Conservation (phyloP, 2,888 invertebrate genomes). For the Mesoligia furuncula region DNA sequence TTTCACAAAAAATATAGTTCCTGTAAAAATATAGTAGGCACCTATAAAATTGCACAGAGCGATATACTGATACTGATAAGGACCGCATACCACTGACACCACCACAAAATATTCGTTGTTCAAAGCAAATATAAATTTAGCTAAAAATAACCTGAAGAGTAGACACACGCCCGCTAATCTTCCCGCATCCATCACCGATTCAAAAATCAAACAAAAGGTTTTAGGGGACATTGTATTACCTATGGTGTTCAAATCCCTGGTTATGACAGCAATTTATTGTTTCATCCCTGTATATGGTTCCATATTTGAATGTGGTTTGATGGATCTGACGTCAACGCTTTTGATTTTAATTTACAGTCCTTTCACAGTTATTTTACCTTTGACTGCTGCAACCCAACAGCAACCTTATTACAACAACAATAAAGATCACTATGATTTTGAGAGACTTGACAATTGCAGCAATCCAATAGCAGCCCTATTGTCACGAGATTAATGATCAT, state of each 20-base stretch:
- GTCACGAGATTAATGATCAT: neutral
- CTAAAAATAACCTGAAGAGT: neutral
- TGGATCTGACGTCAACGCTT: conserved; percentile 10
- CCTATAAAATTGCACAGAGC: no score
- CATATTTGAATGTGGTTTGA: conserved; percentile 18
- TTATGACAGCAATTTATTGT: conserved; percentile 53
- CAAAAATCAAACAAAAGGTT: conserved; percentile 41
- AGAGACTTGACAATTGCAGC: neutral
- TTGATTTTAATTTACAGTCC: neutral
- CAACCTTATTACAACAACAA: neutral
- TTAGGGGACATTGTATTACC: conserved; percentile 29
- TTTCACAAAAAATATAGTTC: neutral
- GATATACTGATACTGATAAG: neutral
- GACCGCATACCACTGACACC: neutral
- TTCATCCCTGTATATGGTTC: neutral
- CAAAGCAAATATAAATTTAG: neutral
- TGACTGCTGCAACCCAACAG: neutral
- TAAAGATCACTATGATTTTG: neutral
- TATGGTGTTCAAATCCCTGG: conserved; percentile 37
- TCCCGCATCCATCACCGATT: conserved; percentile 26
- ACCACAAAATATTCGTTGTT: neutral
- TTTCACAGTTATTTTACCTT: neutral
- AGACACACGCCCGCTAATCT: conserved; percentile 14
- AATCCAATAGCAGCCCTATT: neutral
- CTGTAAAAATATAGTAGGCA: neutral